Conservation (phyloP, 1,140 invertebrate genomes). For the Hylyphantes graminicola region DNA sequence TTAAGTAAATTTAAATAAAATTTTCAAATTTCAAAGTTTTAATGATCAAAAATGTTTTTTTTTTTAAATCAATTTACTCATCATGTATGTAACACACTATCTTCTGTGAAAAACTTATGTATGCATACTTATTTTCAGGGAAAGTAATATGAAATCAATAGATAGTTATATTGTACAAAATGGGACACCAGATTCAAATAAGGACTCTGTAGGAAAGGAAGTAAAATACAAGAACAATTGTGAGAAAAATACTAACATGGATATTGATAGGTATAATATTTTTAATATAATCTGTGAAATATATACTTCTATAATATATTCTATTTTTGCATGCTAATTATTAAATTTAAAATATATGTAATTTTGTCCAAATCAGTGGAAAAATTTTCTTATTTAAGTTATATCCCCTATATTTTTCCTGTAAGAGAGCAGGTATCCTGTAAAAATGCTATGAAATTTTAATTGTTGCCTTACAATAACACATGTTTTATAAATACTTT, state of each 20-base stretch:
- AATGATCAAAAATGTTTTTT: too few relatives aligned
- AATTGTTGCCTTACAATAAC: neutral
- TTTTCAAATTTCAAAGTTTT: too few relatives aligned
- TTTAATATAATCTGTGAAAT: neutral
- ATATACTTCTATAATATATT: neutral
- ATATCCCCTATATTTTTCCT: neutral
- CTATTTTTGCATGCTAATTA: too few relatives aligned
- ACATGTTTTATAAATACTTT: too few relatives aligned
- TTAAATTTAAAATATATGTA: neutral
- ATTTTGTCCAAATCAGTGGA: neutral
- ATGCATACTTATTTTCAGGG: conserved; percentile 3
- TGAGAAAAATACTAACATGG: neutral
- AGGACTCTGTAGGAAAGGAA: conserved; percentile 2
- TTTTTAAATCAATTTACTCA: too few relatives aligned
- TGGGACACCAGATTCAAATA: neutral
- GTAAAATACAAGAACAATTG: neutral
- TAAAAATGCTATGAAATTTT: neutral
- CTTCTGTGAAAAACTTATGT: neutral
- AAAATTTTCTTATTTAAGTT: neutral
- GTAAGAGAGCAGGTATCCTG: neutral
- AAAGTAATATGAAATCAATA: conserved; percentile 19
- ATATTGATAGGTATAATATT: conserved; percentile 11
- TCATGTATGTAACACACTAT: too few relatives aligned
- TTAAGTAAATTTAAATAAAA: too few relatives aligned
- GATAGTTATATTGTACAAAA: conserved; percentile 21